Base-by-base conservation (phyloP, 2,113 vertebrate species). In the Prionailurus bengalensis region DNA sequence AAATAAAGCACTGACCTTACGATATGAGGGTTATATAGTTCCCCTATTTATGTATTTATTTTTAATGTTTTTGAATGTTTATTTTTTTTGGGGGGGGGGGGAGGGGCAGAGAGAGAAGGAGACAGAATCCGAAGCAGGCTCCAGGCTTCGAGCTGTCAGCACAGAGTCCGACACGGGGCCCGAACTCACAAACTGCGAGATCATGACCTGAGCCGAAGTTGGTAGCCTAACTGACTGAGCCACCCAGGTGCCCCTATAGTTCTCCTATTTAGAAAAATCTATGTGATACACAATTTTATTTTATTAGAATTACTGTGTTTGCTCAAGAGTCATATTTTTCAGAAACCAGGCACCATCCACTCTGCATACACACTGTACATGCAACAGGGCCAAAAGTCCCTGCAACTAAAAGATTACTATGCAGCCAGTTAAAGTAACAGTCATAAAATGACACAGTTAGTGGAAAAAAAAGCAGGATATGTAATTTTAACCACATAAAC, bases 271-370 rank as follows among this genome's bases (percentile, higher is more conserved):
- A 82, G 36, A 65, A 96, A 95, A 96, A 96, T 36, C 13, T 4
- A 82, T 31, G 4, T 73, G 31, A 71, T 55, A 48, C 91, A 42
- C 14, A 78, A 76, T 85, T 87, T 89, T 21, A 88, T 12, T 61
- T 88, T 94, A 81, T 74, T 68, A 97, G 45, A 89, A 63, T 83
- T 76, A 92, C 15, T 58, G n/a, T 73, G 94, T 93, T 65, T 70
- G 51, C 23, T 78, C 58, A 84, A 23, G 4, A 74, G 63, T 61
- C 31, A 7, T 55, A 58, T 13, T 42, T 94, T 94, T 80, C 70
- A 85, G 76, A 84, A 84, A 93, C 36, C 90, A 55, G 2, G 3
- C 53, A 58, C 3, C 51, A 86, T 17, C 39, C 12, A 42, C 10
- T 94, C 33, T 84, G 53, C 51, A 84, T 36, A 87, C 95, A 65